Base-by-base conservation (phyloP, 2,888 invertebrate genomes). In the Exocentrus adspersus region DNA sequence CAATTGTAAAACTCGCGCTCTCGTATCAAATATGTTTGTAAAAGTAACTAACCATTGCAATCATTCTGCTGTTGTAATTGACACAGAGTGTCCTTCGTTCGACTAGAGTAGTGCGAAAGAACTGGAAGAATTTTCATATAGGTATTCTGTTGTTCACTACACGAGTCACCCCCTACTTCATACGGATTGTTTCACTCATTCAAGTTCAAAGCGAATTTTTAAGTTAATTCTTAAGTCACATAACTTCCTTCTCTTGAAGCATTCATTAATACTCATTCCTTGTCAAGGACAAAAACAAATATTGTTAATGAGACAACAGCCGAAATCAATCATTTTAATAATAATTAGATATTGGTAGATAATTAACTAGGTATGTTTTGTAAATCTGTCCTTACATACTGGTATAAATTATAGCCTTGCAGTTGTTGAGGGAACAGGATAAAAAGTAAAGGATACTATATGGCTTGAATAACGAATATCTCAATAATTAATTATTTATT, bases 81-180 rank as follows among this genome's bases (percentile, higher is more conserved):
- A 48, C 48, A 28, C 28, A 48, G n/a, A n/a, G 28, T 28, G 12
- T 14, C 48, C 12, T 28, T 24, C 28, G 45, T 45, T 5, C n/a
- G 20, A n/a, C 19, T 20, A 16, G 14, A 3, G 48, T 28, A 53
- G 16, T 21, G 10, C 20, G 20, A 53, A 53, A 53, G 19, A 37
- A 42, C 53, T 41, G 41, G 24, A 53, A 21, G 37, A 41, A 53
- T 19, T 41, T 32, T n/a, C 12, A 52, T 32, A 41, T 20, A 48
- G 7, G 10, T 12, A 37, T 37, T 37, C 16, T 30, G 48, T 28
- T 48, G 16, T n/a, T n/a, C n/a, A 7, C 14, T 1, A 28, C 48
- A 48, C n/a, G n/a, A 48, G 16, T 28, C 28, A 42, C 41, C 53
- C n/a, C 51, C 53, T 53, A 53, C 53, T 53, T n/a, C n/a, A n/a